phyloP scores from a whole-genome alignment of 2,888 invertebrate species.

The Caradrina clavipalpis region DNA sequence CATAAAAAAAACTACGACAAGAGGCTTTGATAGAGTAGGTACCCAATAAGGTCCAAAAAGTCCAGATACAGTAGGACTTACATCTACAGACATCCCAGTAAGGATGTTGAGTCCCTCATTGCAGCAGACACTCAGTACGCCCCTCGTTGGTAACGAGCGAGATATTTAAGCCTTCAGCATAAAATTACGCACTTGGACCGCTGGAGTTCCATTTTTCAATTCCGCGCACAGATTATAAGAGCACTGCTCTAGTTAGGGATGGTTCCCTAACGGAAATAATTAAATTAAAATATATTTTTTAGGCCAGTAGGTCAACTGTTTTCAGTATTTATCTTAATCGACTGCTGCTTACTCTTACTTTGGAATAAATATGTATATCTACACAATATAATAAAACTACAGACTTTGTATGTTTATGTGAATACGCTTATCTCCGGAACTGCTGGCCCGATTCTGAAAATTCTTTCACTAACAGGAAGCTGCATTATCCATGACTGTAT shows the following conservation, averaged over 20 bases:
- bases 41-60: neutral
- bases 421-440: too few relatives aligned
- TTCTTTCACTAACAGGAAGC: too few relatives aligned
- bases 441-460: too few relatives aligned
- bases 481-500: too few relatives aligned
- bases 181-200: constrained; percentile 49
- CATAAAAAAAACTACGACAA: too few relatives aligned
- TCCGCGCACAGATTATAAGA: constrained; percentile 38
- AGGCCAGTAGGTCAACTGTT: too few relatives aligned
- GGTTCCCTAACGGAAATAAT: constrained; percentile 2
- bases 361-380: too few relatives aligned
- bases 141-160: constrained; percentile 21
- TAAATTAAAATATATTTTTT: too few relatives aligned
- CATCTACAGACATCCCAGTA: neutral
- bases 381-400: too few relatives aligned
- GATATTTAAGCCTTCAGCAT: constrained; percentile 45
- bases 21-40: neutral
- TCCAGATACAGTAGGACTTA: neutral
- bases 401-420: too few relatives aligned
- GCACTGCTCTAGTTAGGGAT: constrained; percentile 31
- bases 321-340: too few relatives aligned
- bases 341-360: too few relatives aligned
- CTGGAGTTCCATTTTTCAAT: constrained; percentile 57
- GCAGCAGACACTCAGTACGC: constrained; percentile 8
- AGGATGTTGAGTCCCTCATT: constrained; percentile 9